Evolutionary conservation across 2,888 invertebrate genomes (phyloP).

Genomic region (Melolontha melolontha): DNA sequence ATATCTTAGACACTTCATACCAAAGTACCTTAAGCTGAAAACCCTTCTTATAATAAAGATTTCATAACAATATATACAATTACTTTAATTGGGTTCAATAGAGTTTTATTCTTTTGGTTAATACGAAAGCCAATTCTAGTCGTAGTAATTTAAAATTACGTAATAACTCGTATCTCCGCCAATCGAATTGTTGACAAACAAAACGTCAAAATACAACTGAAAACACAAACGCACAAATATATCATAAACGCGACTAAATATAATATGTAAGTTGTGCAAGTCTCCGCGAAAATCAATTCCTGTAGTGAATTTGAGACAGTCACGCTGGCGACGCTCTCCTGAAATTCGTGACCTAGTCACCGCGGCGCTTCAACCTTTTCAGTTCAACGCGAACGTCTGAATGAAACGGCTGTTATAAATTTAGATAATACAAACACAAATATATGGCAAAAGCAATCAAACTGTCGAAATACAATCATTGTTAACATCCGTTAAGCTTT

Average conservation of each 20-base stretch:
- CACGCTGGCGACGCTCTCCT: slow-evolving; percentile 38
- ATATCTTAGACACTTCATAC: too few relatives aligned
- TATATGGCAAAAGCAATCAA: background rate
- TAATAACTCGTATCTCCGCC: background rate
- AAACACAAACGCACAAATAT: background rate
- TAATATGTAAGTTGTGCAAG: slow-evolving; percentile 9
- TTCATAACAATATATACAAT: too few relatives aligned
- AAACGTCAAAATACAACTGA: background rate
- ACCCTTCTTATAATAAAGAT: too few relatives aligned
- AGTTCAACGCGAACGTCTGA: slow-evolving; percentile 45
- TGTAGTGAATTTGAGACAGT: slow-evolving; percentile 33
- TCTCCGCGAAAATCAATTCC: slow-evolving; percentile 25
- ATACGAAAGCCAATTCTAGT: background rate
- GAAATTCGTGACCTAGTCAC: slow-evolving; percentile 42
- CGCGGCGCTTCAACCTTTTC: slow-evolving; percentile 46
- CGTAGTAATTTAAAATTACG: background rate
- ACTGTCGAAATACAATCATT: too few relatives aligned
- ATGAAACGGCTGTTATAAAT: slow-evolving; percentile 42
- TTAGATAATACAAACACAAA: slow-evolving; percentile 32
- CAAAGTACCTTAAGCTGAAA: too few relatives aligned
- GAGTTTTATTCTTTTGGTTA: too few relatives aligned
- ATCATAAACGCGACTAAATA: slow-evolving; percentile 17
- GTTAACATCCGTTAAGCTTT: too few relatives aligned
- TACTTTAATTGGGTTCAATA: too few relatives aligned
- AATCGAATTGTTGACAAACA: slow-evolving; percentile 22